Evolutionary conservation across 2,888 invertebrate genomes (phyloP).

Genomic region (Automeris io): DNA sequence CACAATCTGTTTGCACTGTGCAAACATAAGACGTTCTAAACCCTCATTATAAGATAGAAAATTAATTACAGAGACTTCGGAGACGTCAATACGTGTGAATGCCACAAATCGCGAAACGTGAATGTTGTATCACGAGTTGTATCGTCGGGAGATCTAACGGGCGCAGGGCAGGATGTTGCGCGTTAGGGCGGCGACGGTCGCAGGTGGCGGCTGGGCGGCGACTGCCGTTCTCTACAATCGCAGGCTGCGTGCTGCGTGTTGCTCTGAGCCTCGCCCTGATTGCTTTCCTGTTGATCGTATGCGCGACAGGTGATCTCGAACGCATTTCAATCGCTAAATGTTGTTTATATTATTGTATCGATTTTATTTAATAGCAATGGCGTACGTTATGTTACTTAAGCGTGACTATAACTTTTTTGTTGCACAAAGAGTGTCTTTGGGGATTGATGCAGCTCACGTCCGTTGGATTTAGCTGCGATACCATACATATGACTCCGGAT

Average conservation of each 20-base stretch:
- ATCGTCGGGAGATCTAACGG: constrained; percentile 20
- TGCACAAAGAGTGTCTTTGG: too few relatives aligned
- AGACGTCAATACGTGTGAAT: constrained; percentile 15
- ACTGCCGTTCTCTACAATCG: constrained; percentile 61
- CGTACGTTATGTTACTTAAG: background rate
- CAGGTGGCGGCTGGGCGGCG: constrained; percentile 69
- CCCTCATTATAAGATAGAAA: background rate
- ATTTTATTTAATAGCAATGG: constrained; percentile 4
- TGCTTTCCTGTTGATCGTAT: constrained; percentile 66
- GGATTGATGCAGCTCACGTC: too few relatives aligned
- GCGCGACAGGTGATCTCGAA: constrained; percentile 66
- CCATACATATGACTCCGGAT: too few relatives aligned
- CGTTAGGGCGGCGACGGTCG: constrained; percentile 35
- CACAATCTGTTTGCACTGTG: constrained; percentile 40
- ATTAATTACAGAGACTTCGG: constrained; percentile 20
- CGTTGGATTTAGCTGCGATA: too few relatives aligned
- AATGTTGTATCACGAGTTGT: constrained; percentile 16
- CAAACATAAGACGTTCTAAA: constrained; percentile 35
- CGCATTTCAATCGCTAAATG: constrained; percentile 37
- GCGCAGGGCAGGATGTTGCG: constrained; percentile 28
- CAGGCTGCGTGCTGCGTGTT: constrained; percentile 35
- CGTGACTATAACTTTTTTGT: too few relatives aligned
- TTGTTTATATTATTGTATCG: constrained; percentile 20
- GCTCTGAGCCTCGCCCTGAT: constrained; percentile 62
- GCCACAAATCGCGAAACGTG: constrained; percentile 17